phyloP scores from a whole-genome alignment of 2,797 vertebrate species.

The Siniperca undulata region DNA sequence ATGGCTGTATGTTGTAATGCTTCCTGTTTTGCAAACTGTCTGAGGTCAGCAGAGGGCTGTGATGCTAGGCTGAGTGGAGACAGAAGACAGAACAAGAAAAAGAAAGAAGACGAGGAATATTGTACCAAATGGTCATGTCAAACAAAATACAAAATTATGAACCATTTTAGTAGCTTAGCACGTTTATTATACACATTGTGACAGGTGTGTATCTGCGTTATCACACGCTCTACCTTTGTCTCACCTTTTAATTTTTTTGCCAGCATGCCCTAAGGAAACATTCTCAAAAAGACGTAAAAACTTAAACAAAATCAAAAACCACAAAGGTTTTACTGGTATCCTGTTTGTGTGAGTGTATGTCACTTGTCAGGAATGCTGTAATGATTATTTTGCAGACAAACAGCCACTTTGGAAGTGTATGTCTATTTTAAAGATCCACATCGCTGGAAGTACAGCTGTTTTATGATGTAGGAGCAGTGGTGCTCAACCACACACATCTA shows the following conservation, averaged over 20 bases:
- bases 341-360: conserved; percentile 49
- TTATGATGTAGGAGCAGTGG: conserved; percentile 19
- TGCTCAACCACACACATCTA: conserved; percentile 30
- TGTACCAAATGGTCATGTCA: neutral
- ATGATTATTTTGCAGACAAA: conserved; percentile 46
- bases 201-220: neutral
- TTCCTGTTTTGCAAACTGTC: conserved; percentile 82
- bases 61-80: conserved; percentile 23
- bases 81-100: neutral
- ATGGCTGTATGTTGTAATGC: conserved; percentile 72
- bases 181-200: neutral
- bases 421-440: conserved; percentile 13
- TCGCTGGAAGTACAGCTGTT: neutral
- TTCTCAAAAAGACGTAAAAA: neutral
- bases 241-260: neutral
- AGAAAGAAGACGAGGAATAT: conserved; percentile 2
- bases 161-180: neutral
- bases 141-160: conserved; percentile 2
- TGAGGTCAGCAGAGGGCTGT: conserved; percentile 61
- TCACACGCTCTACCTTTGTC: neutral
- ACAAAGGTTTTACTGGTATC: conserved; percentile 47
- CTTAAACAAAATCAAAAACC: conserved; percentile 17
- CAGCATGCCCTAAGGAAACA: neutral
- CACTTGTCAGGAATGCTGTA: conserved; percentile 58
- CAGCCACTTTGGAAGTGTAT: conserved; percentile 15